Conservation (phyloP, 2,113 vertebrate species). For the Syrrhaptes paradoxus region DNA sequence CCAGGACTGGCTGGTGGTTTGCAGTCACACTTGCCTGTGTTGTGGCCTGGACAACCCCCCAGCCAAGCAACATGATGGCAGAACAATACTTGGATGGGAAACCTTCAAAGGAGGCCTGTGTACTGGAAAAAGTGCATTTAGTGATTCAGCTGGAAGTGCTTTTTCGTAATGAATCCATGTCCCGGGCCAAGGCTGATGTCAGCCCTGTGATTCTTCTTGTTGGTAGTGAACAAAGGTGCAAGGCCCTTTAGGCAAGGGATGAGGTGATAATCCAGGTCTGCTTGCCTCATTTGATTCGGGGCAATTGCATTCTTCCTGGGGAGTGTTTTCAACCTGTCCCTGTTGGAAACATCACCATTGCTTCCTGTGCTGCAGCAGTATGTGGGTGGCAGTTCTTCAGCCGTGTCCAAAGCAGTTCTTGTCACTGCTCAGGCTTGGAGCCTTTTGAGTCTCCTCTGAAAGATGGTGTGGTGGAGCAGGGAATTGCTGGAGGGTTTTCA, state of each 20-base stretch:
- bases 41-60: neutral
- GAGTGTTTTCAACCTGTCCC: neutral
- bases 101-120: neutral
- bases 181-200: neutral
- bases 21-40: neutral
- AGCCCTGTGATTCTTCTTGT: neutral
- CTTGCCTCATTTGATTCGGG: neutral
- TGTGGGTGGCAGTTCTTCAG: neutral
- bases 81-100: neutral
- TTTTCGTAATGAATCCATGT: neutral
- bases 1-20: neutral
- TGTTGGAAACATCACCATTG: neutral
- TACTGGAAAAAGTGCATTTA: neutral
- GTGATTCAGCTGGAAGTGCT: neutral
- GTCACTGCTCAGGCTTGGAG: neutral
- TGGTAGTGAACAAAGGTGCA: neutral
- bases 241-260: conserved; percentile 12
- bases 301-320: neutral
- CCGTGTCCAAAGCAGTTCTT: conserved; percentile 7
- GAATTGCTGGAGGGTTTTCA: neutral
- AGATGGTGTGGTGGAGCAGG: neutral
- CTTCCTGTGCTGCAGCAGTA: neutral
- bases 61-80: neutral
- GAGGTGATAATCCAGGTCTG: conserved; percentile 5
- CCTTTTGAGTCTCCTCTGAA: neutral